A percentile compares a stretch with the other conserved stretches of the same genome.
These are phyloP conservation scores for Zoanthus gigantus DNA, from an alignment of 92 coral and sea anemone genomes.

Conservation along the genomic window DNA sequence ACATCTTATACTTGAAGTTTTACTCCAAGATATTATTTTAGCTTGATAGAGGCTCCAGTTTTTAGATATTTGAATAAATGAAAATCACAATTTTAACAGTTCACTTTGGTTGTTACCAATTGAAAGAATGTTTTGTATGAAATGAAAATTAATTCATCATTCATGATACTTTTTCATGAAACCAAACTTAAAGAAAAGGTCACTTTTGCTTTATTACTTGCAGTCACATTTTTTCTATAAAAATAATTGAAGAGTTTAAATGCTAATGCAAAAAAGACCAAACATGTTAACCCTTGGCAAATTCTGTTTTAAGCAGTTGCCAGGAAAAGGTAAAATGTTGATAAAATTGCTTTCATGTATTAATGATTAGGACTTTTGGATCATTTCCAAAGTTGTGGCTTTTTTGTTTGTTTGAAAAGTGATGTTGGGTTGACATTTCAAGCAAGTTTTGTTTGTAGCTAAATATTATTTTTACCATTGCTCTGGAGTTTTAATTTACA, in stretches of 20 bases:
- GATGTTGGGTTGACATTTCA: background rate
- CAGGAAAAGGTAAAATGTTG: background rate
- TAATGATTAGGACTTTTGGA: background rate
- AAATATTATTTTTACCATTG: background rate
- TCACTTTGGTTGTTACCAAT: too few relatives aligned
- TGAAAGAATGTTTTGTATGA: too few relatives aligned
- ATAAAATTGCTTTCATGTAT: background rate
- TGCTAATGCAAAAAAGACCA: background rate
- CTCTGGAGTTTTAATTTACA: background rate
- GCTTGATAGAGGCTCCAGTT: too few relatives aligned
- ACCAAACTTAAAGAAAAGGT: too few relatives aligned
- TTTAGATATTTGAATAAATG: background rate
- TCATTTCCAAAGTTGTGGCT: conserved; percentile 4
- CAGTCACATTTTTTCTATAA: too few relatives aligned
- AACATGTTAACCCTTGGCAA: background rate
- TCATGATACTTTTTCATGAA: too few relatives aligned
- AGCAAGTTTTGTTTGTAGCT: background rate
- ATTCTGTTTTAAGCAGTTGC: background rate
- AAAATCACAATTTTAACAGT: background rate
- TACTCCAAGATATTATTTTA: too few relatives aligned
- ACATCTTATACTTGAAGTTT: too few relatives aligned
- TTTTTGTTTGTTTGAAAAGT: background rate
- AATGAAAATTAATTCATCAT: too few relatives aligned
- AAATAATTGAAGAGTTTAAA: background rate
- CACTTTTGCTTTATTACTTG: too few relatives aligned